Evolutionary conservation across 2,113 vertebrate species (phyloP), one percentile per base, ranked within the genome.

Genomic region (Onychorhynchus coronatus): DNA sequence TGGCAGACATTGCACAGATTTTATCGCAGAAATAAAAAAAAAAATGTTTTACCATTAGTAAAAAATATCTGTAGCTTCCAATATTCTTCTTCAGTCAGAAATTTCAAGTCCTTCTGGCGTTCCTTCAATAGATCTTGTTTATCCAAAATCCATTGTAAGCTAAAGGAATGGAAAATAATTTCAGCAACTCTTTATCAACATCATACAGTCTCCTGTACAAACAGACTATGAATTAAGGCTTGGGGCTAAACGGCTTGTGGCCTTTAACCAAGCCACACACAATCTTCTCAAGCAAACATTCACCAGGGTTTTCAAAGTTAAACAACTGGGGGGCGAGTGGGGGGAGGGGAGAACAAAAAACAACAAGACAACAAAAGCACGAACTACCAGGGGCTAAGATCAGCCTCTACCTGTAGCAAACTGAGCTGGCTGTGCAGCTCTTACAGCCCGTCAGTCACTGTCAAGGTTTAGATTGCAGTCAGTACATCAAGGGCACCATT

Each of bases 11-110:
- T 37, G 8, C 31, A 88, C 9, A 31, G 67, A 62, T 81, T 93
- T 41, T 50, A 88, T 0, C 4, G 50, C 27, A 65, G 61, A 91
- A 85, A 76, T 56, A 87, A 62, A 93, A 76, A 93, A 73, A 76
- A 93, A 73, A 82, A 74, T 21, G 41, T 61, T 96, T 97, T 98
- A 99, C 99, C 99, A 98, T 99, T 99, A 76, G 99, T 99, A 98
- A 99, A 99, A 98, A 99, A 99, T 95, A 99, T 99, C 94, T 99
- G 99, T 67, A 99, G 98, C 78, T 99, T 99, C 99, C 99, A 99
- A 98, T 99, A 99, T 73, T 99, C 99, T 94, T 99, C 99, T 95
- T 99, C 99, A 31, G 99, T 98, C 20, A 99, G 98, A 96, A 99
- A 99, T 97, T 99, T 99, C 95, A 99, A 98, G 91, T 99, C 99